Percentiles rank a stretch among this genome's conserved stretches.
Conservation (phyloP, 2,113 vertebrate genomes). For the Benitochromis conjunctus region DNA sequence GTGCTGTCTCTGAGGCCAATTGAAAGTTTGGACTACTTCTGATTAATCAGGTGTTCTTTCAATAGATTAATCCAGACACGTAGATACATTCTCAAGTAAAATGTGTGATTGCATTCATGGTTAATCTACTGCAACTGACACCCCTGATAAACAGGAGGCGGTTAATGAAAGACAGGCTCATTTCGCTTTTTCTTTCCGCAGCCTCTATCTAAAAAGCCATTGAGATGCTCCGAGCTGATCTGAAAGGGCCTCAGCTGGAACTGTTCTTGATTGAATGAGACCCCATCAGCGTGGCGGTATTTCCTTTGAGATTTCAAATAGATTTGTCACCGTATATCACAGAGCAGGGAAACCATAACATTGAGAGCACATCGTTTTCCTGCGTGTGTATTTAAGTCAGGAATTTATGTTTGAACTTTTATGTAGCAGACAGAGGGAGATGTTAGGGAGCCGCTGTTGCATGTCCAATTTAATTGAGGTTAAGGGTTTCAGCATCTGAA, state of each 20-base stretch:
- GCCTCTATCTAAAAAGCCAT: constrained; percentile 10
- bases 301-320: constrained; percentile 2
- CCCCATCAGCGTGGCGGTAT: background rate
- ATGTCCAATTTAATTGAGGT: background rate
- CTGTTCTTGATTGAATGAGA: constrained; percentile 1
- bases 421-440: constrained; percentile 24
- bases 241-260: background rate
- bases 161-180: constrained; percentile 37
- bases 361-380: background rate
- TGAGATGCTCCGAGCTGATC: constrained; percentile 3
- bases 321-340: background rate
- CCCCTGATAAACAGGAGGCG: constrained; percentile 16
- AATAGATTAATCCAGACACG: background rate
- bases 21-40: background rate
- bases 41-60: background rate
- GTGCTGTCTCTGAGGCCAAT: background rate
- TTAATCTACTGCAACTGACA: constrained; percentile 39
- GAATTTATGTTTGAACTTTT: constrained; percentile 10
- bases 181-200: constrained; percentile 12
- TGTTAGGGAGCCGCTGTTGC: background rate
- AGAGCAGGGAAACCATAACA: background rate
- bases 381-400: background rate
- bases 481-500: background rate
- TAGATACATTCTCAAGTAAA: constrained; percentile 14
- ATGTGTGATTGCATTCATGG: constrained; percentile 32